Percentiles rank a stretch among this genome's conserved stretches.
Conservation (phyloP, 2,113 vertebrate genomes). For the Apeltes quadracus region DNA sequence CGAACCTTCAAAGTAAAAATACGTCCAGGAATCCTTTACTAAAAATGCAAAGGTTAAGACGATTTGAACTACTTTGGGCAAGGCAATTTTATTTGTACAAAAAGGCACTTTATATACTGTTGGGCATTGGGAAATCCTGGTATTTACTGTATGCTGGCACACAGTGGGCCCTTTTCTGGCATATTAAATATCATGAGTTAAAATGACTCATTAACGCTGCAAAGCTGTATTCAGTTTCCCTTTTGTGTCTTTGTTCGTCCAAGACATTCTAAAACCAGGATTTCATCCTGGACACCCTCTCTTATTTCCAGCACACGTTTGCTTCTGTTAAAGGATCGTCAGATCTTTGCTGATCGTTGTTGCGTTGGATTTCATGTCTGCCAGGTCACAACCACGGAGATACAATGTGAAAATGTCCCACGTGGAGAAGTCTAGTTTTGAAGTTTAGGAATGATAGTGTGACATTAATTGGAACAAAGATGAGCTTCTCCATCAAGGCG, state of each 20-base stretch:
- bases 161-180: too few relatives aligned
- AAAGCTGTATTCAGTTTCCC: background rate
- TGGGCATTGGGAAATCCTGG: too few relatives aligned
- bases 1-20: background rate
- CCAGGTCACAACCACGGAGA: background rate
- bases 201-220: too few relatives aligned
- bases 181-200: too few relatives aligned
- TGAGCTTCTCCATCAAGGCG: background rate
- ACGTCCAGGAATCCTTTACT: background rate
- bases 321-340: background rate
- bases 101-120: background rate
- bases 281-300: conserved; percentile 8
- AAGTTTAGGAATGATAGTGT: conserved; percentile 3
- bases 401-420: background rate
- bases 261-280: conserved; percentile 1
- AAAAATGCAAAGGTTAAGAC: background rate
- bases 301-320: background rate
- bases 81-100: background rate
- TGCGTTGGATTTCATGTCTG: background rate
- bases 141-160: too few relatives aligned
- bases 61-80: background rate
- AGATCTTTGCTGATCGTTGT: background rate
- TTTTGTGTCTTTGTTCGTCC: background rate
- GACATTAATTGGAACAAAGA: conserved; percentile 31
- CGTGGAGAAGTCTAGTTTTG: background rate